Conservation (phyloP, 2,888 invertebrate genomes). For the Synanthedon vespiformis region DNA sequence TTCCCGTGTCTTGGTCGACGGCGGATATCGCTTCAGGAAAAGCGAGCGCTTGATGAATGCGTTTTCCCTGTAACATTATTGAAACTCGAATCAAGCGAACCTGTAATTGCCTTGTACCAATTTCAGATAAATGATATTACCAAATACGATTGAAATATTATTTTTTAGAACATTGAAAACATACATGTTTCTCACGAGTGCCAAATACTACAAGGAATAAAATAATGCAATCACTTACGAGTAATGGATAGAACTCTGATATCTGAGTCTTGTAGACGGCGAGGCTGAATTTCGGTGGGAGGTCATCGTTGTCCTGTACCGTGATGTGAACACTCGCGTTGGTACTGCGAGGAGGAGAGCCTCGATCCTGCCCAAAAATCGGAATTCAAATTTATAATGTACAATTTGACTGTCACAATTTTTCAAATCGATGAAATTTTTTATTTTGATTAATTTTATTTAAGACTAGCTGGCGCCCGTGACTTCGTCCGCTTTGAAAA, state of each 20-base stretch:
- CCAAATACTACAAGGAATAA: not conserved
- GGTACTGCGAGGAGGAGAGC: conserved; percentile 79
- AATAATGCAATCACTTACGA: conserved; percentile 62
- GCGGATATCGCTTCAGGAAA: conserved; percentile 82
- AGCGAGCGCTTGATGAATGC: conserved; percentile 76
- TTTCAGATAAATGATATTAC: no score
- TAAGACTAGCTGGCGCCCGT: no score
- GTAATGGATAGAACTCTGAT: conserved; percentile 84
- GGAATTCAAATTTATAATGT: no score
- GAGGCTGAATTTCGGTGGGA: conserved; percentile 84
- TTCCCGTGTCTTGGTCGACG: conserved; percentile 81
- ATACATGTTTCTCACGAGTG: not conserved
- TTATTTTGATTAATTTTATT: no score
- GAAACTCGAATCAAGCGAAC: no score
- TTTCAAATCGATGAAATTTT: no score
- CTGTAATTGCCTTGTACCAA: no score
- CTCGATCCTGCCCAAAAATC: conserved; percentile 75
- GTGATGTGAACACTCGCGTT: conserved; percentile 79
- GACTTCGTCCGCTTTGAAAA: no score
- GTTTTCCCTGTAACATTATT: conserved; percentile 69
- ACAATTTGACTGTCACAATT: no score
- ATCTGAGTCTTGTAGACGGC: conserved; percentile 84
- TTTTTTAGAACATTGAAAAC: no score
- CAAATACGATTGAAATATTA: no score
- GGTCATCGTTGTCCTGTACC: conserved; percentile 84